Evolutionary conservation across 1,140 invertebrate genomes (phyloP).

Genomic region (Drosophila ohnishii): DNA sequence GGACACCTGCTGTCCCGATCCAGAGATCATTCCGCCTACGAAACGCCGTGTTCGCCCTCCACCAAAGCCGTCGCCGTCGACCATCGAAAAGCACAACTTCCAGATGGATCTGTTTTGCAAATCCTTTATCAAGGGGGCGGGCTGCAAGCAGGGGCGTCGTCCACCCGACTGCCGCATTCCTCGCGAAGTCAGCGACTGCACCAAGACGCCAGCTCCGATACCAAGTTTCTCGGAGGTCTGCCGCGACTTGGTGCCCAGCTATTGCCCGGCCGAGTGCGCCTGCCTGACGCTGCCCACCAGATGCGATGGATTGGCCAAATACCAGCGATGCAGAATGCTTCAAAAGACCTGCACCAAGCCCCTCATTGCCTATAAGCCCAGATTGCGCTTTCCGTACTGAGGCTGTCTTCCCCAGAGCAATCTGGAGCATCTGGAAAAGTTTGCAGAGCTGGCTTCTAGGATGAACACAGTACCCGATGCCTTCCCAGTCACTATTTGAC

Average conservation of each 20-base stretch:
- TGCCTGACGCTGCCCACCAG: slow-evolving; percentile 7
- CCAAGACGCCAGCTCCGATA: slow-evolving; percentile 21
- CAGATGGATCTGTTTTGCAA: slow-evolving; percentile 30
- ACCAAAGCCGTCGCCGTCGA: not conserved
- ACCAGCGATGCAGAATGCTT: not conserved
- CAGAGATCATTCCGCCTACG: slow-evolving; percentile 7
- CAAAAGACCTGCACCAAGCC: slow-evolving; percentile 23
- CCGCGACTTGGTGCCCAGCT: not conserved
- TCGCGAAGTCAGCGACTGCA: not conserved
- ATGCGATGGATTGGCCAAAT: slow-evolving; percentile 37
- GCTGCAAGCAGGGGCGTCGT: slow-evolving; percentile 1
- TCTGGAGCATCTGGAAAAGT: not conserved
- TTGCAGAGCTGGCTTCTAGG: not conserved
- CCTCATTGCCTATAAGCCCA: not conserved
- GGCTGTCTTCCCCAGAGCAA: not conserved
- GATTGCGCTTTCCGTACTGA: slow-evolving; percentile 5
- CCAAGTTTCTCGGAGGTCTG: slow-evolving; percentile 62
- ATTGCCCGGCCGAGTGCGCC: slow-evolving; percentile 49
- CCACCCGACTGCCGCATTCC: not conserved
- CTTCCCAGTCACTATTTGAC: not conserved
- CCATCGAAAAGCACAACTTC: slow-evolving; percentile 14
- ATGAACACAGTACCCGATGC: not conserved
- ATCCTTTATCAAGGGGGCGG: not conserved
- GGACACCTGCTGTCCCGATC: slow-evolving; percentile 40
- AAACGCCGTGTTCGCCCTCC: slow-evolving; percentile 15